phyloP scores from a whole-genome alignment of 2,888 invertebrate genomes.

The Phaedon cochleariae region DNA sequence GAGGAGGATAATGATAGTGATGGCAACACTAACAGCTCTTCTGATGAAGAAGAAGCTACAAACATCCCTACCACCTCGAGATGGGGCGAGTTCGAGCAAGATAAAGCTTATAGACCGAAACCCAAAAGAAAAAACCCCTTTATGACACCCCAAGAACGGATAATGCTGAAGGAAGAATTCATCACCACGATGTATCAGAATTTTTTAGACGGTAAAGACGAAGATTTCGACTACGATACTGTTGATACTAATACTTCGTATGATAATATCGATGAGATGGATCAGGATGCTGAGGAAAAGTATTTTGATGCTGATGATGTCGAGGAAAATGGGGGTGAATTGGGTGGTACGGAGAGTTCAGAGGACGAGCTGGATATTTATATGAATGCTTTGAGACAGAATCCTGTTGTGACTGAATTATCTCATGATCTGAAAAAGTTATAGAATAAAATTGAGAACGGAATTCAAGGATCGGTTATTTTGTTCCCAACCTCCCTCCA shows the following conservation, averaged over 20 bases:
- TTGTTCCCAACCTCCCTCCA: too few relatives aligned
- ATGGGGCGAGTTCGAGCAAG: constrained; percentile 54
- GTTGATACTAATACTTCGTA: constrained; percentile 85
- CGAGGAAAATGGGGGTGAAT: constrained; percentile 58
- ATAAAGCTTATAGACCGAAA: constrained; percentile 41
- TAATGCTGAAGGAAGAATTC: constrained; percentile 81
- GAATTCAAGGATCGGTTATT: too few relatives aligned
- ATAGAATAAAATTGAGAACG: background rate
- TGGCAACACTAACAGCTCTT: constrained; percentile 22
- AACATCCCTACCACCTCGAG: constrained; percentile 41
- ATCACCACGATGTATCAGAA: constrained; percentile 83
- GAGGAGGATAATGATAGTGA: too few relatives aligned
- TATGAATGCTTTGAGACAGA: constrained; percentile 69
- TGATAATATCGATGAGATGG: constrained; percentile 77
- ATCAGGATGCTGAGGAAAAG: constrained; percentile 86
- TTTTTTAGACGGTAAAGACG: constrained; percentile 84
- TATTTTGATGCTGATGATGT: constrained; percentile 89
- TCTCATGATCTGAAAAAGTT: constrained; percentile 10
- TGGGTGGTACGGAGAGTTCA: constrained; percentile 47
- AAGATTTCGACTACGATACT: constrained; percentile 81
- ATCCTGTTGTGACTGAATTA: constrained; percentile 51
- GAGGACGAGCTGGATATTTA: constrained; percentile 79
- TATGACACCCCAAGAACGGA: constrained; percentile 65
- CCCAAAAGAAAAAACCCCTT: constrained; percentile 27
- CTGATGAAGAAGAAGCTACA: constrained; percentile 34